Evolutionary conservation across 2,888 invertebrate genomes (phyloP).

Genomic region (Cosmopolites sordidus): DNA sequence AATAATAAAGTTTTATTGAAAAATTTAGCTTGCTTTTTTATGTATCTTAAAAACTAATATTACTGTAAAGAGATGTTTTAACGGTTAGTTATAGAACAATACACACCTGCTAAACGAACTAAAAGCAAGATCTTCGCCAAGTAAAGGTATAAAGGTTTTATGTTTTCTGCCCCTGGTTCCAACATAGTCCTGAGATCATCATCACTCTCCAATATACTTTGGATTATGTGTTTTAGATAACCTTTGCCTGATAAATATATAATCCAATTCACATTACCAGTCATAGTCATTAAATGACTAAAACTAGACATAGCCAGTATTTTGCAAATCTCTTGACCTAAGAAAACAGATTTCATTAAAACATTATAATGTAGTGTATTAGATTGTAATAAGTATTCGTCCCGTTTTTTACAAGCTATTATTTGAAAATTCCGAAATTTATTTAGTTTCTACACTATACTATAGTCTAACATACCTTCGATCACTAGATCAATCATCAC

Average conservation of each 20-base stretch:
- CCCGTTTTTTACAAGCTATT: too few species aligned
- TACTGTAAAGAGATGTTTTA: too few species aligned
- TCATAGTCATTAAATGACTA: constrained; percentile 72
- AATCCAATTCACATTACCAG: constrained; percentile 64
- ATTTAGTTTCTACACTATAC: too few species aligned
- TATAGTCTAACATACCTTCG: too few species aligned
- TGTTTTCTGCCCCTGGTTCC: constrained; percentile 55
- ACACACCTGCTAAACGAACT: constrained; percentile 57
- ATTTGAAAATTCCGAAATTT: too few species aligned
- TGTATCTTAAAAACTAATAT: too few species aligned
- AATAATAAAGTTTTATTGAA: too few species aligned
- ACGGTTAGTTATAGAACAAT: too few species aligned
- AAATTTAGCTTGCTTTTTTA: too few species aligned
- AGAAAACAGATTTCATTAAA: constrained; percentile 3
- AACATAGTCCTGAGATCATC: constrained; percentile 62
- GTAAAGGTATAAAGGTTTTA: constrained; percentile 78
- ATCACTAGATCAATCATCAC: too few species aligned
- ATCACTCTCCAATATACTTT: constrained; percentile 73
- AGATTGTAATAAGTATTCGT: neutral
- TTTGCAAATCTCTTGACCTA: constrained; percentile 80
- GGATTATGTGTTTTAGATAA: constrained; percentile 78
- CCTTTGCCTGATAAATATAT: constrained; percentile 60
- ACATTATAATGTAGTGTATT: neutral
- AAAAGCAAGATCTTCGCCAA: constrained; percentile 82
- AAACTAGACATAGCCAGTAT: constrained; percentile 82